phyloP scores from a whole-genome alignment of 2,888 invertebrate genomes.

The Microdon myrmicae region DNA sequence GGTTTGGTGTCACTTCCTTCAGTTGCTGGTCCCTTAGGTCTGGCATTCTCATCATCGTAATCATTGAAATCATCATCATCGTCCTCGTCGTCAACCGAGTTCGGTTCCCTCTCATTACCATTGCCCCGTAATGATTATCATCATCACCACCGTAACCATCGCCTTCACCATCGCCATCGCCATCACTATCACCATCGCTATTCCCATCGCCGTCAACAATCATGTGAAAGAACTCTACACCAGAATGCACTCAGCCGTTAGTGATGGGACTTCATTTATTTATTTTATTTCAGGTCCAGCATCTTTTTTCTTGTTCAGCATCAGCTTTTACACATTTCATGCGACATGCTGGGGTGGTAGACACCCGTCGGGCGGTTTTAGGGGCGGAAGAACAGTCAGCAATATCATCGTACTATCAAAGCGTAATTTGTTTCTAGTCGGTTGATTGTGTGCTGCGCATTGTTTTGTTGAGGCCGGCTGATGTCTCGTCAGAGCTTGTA shows the following conservation, averaged over 20 bases:
- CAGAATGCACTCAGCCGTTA: conserved; percentile 48
- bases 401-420: conserved; percentile 44
- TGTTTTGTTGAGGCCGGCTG: conserved; percentile 18
- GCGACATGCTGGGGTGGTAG: conserved; percentile 5
- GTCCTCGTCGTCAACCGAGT: conserved; percentile 3
- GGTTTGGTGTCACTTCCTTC: conserved; percentile 28
- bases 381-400: conserved; percentile 44
- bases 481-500: conserved; percentile 46
- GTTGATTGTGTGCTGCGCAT: conserved; percentile 23
- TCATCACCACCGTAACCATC: conserved; percentile 7
- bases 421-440: conserved; percentile 42
- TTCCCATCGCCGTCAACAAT: conserved; percentile 54
- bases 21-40: too few relatives aligned
- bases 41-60: conserved; percentile 19
- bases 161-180: conserved; percentile 10
- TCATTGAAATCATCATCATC: conserved; percentile 4
- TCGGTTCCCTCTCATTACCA: background rate
- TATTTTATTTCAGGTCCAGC: background rate
- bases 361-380: conserved; percentile 20
- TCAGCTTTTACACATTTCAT: conserved; percentile 18
- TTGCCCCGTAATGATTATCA: background rate
- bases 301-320: background rate
- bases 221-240: conserved; percentile 38
- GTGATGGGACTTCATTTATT: conserved; percentile 34
- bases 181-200: conserved; percentile 5